Percentiles rank a stretch among this genome's conserved stretches.
Evolutionary conservation across 2,113 vertebrate genomes (phyloP).

Genomic region (Pipa parva): DNA sequence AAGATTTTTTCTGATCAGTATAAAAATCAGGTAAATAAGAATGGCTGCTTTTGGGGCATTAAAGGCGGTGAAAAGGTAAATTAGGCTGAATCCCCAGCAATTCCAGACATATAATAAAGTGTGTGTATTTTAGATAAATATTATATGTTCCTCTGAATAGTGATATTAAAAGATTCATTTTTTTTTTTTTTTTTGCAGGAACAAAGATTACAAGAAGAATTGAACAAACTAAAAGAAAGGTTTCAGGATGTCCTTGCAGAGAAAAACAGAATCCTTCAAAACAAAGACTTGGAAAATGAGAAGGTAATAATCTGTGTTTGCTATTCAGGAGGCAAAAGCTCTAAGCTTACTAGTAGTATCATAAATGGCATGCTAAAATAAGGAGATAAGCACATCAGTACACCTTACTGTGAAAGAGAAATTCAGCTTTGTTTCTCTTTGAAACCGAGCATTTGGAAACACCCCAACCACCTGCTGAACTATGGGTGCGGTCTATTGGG

Average conservation of each 20-base stretch:
- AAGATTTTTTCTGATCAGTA: constrained; percentile 58
- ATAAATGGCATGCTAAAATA: too few species aligned
- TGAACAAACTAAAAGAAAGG: constrained; percentile 60
- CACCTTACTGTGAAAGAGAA: too few species aligned
- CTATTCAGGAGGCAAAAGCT: background rate
- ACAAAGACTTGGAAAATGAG: constrained; percentile 55
- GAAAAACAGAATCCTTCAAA: constrained; percentile 52
- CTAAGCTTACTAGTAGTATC: too few species aligned
- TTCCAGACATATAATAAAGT: background rate
- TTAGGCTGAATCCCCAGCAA: background rate
- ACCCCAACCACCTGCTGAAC: too few species aligned
- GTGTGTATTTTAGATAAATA: too few species aligned
- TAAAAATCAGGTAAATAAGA: constrained; percentile 64
- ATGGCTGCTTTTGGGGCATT: background rate
- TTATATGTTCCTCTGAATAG: too few species aligned
- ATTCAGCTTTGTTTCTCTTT: too few species aligned
- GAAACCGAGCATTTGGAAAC: too few species aligned
- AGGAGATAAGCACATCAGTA: too few species aligned
- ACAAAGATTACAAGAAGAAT: constrained; percentile 62
- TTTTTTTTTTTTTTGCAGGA: constrained; percentile 55
- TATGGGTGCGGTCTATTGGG: too few species aligned
- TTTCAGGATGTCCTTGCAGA: constrained; percentile 60
- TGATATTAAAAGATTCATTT: too few species aligned
- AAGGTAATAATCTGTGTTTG: constrained; percentile 52
- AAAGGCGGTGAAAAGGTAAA: background rate